These are phyloP conservation scores for Squalus acanthias DNA, from an alignment of 2,797 vertebrate genomes.

Conservation along the genomic window DNA sequence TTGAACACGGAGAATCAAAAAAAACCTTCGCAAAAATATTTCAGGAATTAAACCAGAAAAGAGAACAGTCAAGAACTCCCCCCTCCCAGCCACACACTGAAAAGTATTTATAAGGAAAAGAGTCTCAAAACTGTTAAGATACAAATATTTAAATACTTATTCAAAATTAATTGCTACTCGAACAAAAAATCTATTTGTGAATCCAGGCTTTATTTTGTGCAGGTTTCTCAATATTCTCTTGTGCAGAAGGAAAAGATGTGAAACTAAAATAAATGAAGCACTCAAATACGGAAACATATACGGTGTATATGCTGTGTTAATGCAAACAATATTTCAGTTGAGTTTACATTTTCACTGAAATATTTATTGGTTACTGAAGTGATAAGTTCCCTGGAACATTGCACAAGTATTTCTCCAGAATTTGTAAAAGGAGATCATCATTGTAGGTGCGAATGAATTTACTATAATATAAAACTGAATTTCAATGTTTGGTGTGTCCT, in stretches of 20 bases:
- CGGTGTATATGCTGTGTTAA: neutral
- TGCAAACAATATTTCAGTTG: neutral
- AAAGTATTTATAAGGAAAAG: neutral
- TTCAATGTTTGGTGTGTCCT: neutral
- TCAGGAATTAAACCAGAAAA: neutral
- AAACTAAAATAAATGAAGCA: neutral
- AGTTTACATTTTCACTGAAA: neutral
- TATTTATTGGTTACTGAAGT: neutral
- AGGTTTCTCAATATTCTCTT: neutral
- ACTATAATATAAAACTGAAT: neutral
- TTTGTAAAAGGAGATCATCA: neutral
- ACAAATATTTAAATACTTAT: neutral
- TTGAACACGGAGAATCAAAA: neutral
- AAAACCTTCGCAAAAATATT: neutral
- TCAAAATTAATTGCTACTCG: neutral
- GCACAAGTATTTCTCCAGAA: neutral
- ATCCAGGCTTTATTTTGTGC: neutral
- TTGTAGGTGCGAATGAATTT: neutral
- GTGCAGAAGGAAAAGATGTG: neutral
- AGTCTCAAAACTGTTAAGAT: neutral
- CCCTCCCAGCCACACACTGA: neutral
- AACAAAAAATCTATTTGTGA: neutral
- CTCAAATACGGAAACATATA: neutral
- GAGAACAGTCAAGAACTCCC: neutral
- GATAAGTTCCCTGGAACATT: neutral